phyloP scores from a whole-genome alignment of 2,888 invertebrate species.

The Drosophila colorata region DNA sequence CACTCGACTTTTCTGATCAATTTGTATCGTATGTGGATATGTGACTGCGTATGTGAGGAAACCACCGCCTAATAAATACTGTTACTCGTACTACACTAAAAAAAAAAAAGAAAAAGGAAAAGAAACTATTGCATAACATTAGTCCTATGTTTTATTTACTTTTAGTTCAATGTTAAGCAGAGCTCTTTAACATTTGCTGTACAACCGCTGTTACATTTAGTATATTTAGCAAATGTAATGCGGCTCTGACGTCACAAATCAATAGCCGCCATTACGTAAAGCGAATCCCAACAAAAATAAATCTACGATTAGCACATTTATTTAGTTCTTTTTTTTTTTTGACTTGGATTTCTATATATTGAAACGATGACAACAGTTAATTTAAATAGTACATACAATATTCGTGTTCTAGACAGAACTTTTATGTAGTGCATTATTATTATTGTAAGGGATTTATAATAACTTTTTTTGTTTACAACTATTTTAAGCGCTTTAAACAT shows the following conservation, averaged over 20 bases:
- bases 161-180: conserved; percentile 27
- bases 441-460: conserved; percentile 14
- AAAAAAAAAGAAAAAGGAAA: background rate
- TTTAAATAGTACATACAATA: conserved; percentile 14
- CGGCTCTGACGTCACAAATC: conserved; percentile 28
- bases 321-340: conserved; percentile 7
- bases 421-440: conserved; percentile 52
- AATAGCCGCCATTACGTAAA: conserved; percentile 18
- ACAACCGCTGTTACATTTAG: conserved; percentile 19
- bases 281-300: conserved; percentile 35
- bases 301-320: background rate
- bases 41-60: conserved; percentile 43
- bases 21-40: conserved; percentile 16
- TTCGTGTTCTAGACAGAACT: conserved; percentile 39
- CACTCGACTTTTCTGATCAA: conserved; percentile 6
- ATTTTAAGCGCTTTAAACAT: conserved; percentile 46
- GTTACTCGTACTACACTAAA: conserved; percentile 28
- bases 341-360: conserved; percentile 1
- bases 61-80: conserved; percentile 58
- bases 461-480: conserved; percentile 16
- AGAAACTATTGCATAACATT: conserved; percentile 22
- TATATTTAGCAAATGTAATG: conserved; percentile 20
- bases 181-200: conserved; percentile 13
- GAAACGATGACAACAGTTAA: conserved; percentile 23
- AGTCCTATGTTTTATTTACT: conserved; percentile 26